phyloP scores from a whole-genome alignment of 2,797 vertebrate species.

The Agapornis canus region DNA sequence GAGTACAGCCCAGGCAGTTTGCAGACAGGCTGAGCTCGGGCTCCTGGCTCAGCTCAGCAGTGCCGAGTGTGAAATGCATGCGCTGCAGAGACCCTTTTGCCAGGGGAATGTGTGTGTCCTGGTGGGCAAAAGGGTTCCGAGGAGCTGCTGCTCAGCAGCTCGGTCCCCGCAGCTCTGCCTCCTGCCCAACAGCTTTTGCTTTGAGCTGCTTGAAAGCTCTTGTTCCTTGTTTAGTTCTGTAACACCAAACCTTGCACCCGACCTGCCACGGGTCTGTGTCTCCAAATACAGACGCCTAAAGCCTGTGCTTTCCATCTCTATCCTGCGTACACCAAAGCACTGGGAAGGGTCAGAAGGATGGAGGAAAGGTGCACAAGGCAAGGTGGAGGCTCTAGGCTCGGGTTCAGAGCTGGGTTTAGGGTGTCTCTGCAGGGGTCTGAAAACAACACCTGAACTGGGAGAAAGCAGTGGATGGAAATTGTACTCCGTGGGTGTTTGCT shows the following conservation, averaged over 20 bases:
- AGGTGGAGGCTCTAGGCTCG: background rate
- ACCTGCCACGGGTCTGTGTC: background rate
- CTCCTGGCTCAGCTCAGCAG: background rate
- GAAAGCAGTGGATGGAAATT: background rate
- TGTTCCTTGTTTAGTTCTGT: background rate
- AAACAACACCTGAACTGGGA: background rate
- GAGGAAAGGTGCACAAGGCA: background rate
- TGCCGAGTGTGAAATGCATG: background rate
- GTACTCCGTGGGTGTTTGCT: background rate
- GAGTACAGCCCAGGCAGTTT: conserved; percentile 43
- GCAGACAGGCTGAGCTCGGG: conserved; percentile 32
- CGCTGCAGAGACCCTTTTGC: conserved; percentile 28
- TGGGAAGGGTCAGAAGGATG: rapidly evolving
- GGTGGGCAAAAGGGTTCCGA: conserved; percentile 40
- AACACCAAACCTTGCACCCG: background rate
- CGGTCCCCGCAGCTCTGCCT: background rate
- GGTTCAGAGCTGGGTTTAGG: rapidly evolving
- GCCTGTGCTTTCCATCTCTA: background rate
- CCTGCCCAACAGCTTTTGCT: background rate
- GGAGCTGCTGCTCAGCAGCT: conserved; percentile 26
- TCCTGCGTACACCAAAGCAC: background rate
- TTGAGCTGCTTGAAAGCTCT: background rate
- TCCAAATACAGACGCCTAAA: background rate
- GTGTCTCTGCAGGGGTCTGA: background rate
- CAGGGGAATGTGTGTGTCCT: conserved; percentile 13